Base-by-base conservation (phyloP, 2,888 invertebrate genomes). In the Dryococelus australis region DNA sequence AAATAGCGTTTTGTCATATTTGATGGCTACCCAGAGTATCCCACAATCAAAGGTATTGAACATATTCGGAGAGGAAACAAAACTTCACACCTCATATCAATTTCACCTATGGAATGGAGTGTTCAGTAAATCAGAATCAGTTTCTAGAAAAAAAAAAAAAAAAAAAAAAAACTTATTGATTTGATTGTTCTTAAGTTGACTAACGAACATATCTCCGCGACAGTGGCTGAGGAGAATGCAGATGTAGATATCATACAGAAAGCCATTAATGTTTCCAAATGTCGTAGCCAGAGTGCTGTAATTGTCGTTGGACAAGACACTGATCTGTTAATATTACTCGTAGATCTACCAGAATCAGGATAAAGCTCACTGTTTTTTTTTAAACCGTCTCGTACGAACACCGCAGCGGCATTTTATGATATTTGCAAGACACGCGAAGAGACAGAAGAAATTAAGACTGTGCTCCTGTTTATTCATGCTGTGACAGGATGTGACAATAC, bases 381-480 rank as follows among this genome's bases (percentile, higher is more conserved):
- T 0, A 79, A 79, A 80, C 80, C 24, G 6, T 80, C 80, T 80
- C 27, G 26, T 80, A n/a, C n/a, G 10, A 80, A 80, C 80, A 24
- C 16, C 20, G 6, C 80, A 10, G 13, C 80, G 24, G n/a, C 24
- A 28, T 80, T 80, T 13, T n/a, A 80, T 80, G 80, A 80, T 80
- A 80, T 80, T 80, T 80, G 24, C 80, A 80, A 80, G 13, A n/a
- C n/a, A 80, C 80, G 80, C n/a, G 2, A n/a, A 80, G n/a, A n/a
- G 28, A 24, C 13, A 10, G n/a, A 0, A 80, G 2, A 80, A n/a
- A 80, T 35, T 35, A 35, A 35, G 35, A 27, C 8, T 5, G 80
- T 80, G 80, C 80, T 80, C 80, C 24, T n/a, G 13, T 80, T n/a
- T 24, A 79, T 79, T 26, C 79, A 80, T 80, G 80, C 80, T 80